Conservation (phyloP, 2,113 vertebrate species). For the Uria aalge region DNA sequence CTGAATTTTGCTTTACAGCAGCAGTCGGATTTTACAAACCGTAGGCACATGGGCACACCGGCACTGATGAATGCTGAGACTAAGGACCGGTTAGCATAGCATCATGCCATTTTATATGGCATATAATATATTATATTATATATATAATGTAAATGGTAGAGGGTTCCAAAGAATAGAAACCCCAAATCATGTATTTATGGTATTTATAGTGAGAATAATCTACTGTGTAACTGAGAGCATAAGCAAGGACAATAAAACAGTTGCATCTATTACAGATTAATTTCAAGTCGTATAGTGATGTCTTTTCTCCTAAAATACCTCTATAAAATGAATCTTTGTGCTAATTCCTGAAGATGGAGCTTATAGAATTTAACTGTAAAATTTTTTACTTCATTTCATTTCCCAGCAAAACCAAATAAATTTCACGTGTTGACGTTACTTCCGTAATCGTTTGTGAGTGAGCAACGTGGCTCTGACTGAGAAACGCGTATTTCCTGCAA, state of each 20-base stretch:
- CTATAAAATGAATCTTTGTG: background rate
- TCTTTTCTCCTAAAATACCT: background rate
- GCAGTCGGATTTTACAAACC: background rate
- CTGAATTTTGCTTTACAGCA: background rate
- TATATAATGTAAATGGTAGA: background rate
- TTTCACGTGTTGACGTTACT: background rate
- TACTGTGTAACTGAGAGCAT: background rate
- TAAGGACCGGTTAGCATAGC: background rate
- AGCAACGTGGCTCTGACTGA: fast-evolving
- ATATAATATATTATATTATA: no score
- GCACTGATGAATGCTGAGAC: background rate
- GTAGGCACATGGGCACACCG: fast-evolving
- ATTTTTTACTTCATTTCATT: slow-evolving; percentile 28
- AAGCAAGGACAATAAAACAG: background rate
- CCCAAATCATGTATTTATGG: fast-evolving
- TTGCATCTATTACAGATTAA: background rate
- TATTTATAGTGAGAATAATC: background rate
- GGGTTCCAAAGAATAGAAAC: background rate
- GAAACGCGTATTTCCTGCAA: background rate
- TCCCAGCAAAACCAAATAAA: slow-evolving; percentile 13
- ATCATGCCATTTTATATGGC: fast-evolving
- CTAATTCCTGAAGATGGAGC: slow-evolving; percentile 34
- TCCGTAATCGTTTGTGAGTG: background rate
- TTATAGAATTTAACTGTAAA: background rate
- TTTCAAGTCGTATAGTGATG: background rate